Percentiles rank a stretch among this genome's conserved stretches.
phyloP scores from a whole-genome alignment of 2,113 vertebrate genomes.

The Pangasianodon gigas region DNA sequence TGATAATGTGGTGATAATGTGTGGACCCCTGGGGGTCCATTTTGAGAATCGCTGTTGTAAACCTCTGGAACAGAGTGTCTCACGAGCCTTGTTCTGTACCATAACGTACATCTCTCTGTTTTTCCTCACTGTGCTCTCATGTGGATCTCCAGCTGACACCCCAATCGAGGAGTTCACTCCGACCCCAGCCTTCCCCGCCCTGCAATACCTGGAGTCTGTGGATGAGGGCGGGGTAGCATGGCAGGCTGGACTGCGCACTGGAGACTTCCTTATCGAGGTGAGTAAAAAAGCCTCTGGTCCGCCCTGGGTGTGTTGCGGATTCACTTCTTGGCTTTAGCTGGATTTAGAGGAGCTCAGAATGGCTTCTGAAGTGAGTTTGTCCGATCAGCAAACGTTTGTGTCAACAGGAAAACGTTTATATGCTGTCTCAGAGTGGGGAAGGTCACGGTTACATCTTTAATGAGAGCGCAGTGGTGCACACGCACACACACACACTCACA shows the following conservation, averaged over 20 bases:
- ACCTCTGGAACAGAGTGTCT: background rate
- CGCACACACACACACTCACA: constrained; percentile 24
- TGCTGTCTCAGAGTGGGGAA: constrained; percentile 44
- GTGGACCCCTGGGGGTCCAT: background rate
- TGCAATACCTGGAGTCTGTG: constrained; percentile 59
- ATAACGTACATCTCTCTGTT: background rate
- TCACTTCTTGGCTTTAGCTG: background rate
- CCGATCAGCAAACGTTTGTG: constrained; percentile 32
- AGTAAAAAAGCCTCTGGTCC: background rate
- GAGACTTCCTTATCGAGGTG: constrained; percentile 59
- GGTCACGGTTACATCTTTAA: constrained; percentile 58
- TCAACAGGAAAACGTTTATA: constrained; percentile 48
- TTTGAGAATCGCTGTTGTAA: background rate
- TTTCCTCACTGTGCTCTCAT: background rate
- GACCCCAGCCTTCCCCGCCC: constrained; percentile 55
- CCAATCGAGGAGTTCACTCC: constrained; percentile 59
- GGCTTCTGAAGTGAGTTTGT: constrained; percentile 19
- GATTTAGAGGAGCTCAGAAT: constrained; percentile 17
- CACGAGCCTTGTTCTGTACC: background rate
- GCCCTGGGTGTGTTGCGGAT: background rate
- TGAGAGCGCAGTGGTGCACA: constrained; percentile 38
- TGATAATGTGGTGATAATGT: background rate
- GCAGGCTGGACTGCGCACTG: constrained; percentile 57
- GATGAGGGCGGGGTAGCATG: constrained; percentile 59
- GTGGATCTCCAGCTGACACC: constrained; percentile 49